A percentile compares a stretch with the other conserved stretches of the same genome.
phyloP scores from a whole-genome alignment of 2,797 vertebrate genomes.

The Chiloscyllium punctatum region DNA sequence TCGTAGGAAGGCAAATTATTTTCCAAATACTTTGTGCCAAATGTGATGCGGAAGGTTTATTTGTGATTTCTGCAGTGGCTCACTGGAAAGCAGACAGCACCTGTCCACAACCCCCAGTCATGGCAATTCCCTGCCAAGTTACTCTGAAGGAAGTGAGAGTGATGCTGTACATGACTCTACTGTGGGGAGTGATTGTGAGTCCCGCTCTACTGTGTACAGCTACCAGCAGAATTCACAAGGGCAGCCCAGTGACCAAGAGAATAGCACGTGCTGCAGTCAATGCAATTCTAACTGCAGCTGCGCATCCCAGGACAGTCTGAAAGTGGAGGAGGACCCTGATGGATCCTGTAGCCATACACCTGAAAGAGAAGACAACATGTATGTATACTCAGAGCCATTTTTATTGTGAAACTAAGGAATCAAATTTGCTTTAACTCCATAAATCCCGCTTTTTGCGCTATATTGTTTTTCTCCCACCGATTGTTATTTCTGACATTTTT shows the following conservation, averaged over 20 bases:
- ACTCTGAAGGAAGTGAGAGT: conserved; percentile 35
- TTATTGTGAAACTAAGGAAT: background rate
- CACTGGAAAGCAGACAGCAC: conserved; percentile 34
- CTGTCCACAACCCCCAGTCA: conserved; percentile 9
- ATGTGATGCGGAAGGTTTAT: conserved; percentile 5
- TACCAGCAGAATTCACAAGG: background rate
- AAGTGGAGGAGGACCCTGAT: conserved; percentile 27
- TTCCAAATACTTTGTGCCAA: background rate
- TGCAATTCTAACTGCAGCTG: conserved; percentile 33
- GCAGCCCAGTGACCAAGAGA: conserved; percentile 28
- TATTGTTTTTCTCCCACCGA: background rate
- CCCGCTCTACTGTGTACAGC: conserved; percentile 30
- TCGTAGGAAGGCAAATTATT: background rate
- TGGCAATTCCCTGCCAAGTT: conserved; percentile 6
- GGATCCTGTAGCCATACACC: background rate
- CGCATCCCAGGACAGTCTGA: background rate
- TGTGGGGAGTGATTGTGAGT: background rate
- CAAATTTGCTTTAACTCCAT: conserved; percentile 8
- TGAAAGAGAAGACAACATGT: conserved; percentile 38
- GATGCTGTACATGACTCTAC: conserved; percentile 3
- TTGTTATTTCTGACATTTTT: background rate
- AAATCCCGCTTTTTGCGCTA: background rate
- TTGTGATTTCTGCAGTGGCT: conserved; percentile 35
- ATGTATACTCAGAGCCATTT: conserved; percentile 24
- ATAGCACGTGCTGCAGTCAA: conserved; percentile 10